phyloP scores from a whole-genome alignment of 2,113 vertebrate genomes.

The Burhinus oedicnemus region DNA sequence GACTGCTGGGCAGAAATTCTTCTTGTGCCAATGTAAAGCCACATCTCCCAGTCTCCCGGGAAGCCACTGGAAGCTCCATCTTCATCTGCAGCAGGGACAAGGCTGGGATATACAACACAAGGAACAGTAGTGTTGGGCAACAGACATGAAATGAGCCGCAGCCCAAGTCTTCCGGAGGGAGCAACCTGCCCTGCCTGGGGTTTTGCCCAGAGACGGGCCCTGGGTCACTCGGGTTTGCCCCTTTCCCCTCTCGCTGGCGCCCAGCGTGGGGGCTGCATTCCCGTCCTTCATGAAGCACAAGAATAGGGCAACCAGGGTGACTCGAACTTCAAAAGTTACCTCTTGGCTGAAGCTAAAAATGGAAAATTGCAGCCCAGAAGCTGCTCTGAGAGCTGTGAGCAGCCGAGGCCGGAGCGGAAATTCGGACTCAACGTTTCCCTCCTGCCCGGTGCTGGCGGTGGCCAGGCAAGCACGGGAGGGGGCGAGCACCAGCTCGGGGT shows the following conservation, averaged over 20 bases:
- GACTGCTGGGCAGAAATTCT: not conserved
- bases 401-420: not conserved
- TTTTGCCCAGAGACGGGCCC: not conserved
- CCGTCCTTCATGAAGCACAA: not conserved
- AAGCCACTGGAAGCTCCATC: not conserved
- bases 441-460: not conserved
- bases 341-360: not conserved
- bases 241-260: rapidly evolving
- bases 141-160: not conserved
- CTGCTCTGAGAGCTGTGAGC: not conserved
- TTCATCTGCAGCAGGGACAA: not conserved
- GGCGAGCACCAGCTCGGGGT: not conserved
- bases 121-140: rapidly evolving
- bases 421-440: rapidly evolving
- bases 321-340: not conserved
- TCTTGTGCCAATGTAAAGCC: not conserved
- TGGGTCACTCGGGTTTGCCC: not conserved
- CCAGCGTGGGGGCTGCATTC: not conserved
- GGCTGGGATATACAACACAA: too few species aligned
- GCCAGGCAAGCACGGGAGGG: rapidly evolving
- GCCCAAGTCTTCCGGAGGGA: not conserved
- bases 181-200: rapidly evolving
- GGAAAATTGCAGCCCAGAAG: not conserved
- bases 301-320: not conserved
- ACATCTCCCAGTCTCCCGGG: not conserved